Evolutionary conservation across 2,888 invertebrate genomes (phyloP), one percentile per base, ranked within the genome.

Genomic region (Amblyjoppa proteus): DNA sequence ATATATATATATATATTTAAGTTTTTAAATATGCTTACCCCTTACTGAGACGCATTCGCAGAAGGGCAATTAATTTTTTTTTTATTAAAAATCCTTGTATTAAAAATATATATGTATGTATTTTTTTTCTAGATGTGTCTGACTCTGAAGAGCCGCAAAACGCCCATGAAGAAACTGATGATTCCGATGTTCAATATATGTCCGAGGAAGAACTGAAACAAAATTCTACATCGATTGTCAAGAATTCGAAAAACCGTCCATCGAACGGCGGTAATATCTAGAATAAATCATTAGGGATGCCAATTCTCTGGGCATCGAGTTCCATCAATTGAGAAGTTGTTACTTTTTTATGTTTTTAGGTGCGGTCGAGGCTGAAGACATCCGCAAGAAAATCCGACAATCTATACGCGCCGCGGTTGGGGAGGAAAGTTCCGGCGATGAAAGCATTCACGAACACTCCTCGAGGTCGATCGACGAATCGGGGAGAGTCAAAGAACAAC

Each of bases 121-220:
- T 45, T 16, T 45, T 49, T 49, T 49, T 49, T 49, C 3, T 49
- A 49, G 45, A 49, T 49, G 45, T 16, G 16, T 49, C 13, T 4
- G 45, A 45, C 45, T 45, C 13, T 0, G 45, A 49, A 16, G 45
- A 49, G 45, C 16, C 16, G 16, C 16, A 3, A 16, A 4, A 16
- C 45, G 45, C 5, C 13, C 0, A 16, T 16, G 45, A 49, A 3
- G 45, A 13, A 13, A 49, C 16, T 4, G 0, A 7, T 9, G 28
- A 31, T 20, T 75, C 53, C 0, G 53, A 56, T 56, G 53, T 56
- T 20, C 20, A 56, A 56, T 75, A 53, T 20, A 6, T 75, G 4
- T 45, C 38, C 0, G 34, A 38, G 49, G 20, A 76, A 5, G 45
- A 58, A 25, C 28, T 0, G 2, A 16, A 2, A 41, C 3, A 51